A percentile compares a stretch with the other conserved stretches of the same genome.
Evolutionary conservation across 2,797 vertebrate genomes (phyloP).

Genomic region (Champsocephalus gunnari): DNA sequence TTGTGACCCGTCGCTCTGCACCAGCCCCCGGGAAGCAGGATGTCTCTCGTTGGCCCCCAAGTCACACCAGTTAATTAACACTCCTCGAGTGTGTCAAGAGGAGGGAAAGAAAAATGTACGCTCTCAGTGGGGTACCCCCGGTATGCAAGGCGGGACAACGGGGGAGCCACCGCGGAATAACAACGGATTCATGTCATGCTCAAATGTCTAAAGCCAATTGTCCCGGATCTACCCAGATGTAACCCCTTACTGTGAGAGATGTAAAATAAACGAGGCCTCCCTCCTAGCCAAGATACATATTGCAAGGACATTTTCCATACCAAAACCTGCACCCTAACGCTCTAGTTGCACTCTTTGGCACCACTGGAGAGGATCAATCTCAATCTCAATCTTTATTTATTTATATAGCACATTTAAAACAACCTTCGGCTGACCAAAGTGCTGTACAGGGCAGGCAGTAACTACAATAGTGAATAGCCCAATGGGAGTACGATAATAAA

Average conservation of each 20-base stretch:
- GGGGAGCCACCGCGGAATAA: slow-evolving; percentile 44
- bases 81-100: slow-evolving; percentile 68
- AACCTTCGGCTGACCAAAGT: no score
- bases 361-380: rapidly evolving
- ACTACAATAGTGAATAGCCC: no score
- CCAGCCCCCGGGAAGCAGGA: slow-evolving; percentile 23
- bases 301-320: neutral
- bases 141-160: slow-evolving; percentile 34
- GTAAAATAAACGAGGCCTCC: neutral
- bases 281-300: neutral
- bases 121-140: slow-evolving; percentile 45
- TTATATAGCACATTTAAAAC: no score
- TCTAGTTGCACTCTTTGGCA: neutral
- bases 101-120: slow-evolving; percentile 47
- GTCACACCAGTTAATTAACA: slow-evolving; percentile 75
- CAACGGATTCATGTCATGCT: slow-evolving; percentile 35
- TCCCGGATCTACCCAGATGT: neutral
- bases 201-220: neutral
- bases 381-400: no score
- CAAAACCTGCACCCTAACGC: neutral
- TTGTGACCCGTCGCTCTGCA: slow-evolving; percentile 43
- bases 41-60: slow-evolving; percentile 49
- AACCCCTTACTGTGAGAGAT: neutral
- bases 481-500: no score
- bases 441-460: no score